A percentile compares a stretch with the other conserved stretches of the same genome.
Conservation (phyloP, 2,113 vertebrate species). For the Aythya baeri region DNA sequence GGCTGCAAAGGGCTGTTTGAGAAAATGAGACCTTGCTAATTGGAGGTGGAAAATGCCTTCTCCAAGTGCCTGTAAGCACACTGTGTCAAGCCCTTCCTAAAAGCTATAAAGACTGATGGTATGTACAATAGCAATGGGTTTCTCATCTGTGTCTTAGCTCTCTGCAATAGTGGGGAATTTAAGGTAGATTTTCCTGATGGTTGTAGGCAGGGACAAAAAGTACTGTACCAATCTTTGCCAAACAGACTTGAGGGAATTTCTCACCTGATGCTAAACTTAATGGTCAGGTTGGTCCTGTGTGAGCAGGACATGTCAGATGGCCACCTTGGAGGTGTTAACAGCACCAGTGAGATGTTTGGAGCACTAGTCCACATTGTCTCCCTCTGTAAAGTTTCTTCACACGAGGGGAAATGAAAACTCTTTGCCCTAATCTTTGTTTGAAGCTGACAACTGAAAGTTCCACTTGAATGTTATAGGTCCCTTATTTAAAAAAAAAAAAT, state of each 20-base stretch:
- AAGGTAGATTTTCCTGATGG: neutral
- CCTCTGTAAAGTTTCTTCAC: neutral
- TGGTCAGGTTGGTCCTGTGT: neutral
- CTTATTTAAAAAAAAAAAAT: neutral
- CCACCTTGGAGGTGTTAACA: neutral
- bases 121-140: accelerated
- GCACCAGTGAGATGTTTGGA: neutral
- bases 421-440: neutral
- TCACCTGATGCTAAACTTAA: neutral
- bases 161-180: neutral
- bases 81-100: neutral
- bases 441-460: neutral
- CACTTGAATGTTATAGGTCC: neutral
- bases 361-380: neutral
- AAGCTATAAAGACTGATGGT: neutral
- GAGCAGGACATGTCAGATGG: neutral
- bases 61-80: neutral
- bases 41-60: neutral
- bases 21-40: neutral
- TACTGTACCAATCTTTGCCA: neutral
- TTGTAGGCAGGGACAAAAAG: neutral
- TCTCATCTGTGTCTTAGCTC: neutral
- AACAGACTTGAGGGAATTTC: neutral
- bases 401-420: neutral
- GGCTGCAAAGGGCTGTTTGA: neutral